Evolutionary conservation across 1,140 invertebrate genomes (phyloP).

Genomic region (Hyles vespertilio): DNA sequence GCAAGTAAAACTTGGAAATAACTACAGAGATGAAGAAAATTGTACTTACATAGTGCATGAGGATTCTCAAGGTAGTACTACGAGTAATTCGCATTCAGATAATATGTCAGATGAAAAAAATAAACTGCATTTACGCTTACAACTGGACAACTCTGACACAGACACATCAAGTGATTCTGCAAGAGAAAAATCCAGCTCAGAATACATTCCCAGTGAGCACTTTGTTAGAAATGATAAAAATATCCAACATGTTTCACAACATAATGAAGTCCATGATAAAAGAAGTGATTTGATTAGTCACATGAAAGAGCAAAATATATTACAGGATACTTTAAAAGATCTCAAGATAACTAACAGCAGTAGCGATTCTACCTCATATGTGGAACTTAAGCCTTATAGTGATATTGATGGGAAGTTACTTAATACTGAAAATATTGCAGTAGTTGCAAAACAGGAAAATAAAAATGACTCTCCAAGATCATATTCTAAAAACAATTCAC

Average conservation of each 20-base stretch:
- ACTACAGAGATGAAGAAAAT: slow-evolving; percentile 52
- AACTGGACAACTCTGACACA: slow-evolving; percentile 63
- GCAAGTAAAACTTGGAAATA: slow-evolving; percentile 31
- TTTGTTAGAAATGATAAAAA: slow-evolving; percentile 16
- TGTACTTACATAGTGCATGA: slow-evolving; percentile 66
- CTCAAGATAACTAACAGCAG: slow-evolving; percentile 38
- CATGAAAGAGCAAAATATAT: not conserved
- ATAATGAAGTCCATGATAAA: slow-evolving; percentile 1
- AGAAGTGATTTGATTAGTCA: not conserved
- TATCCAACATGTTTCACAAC: slow-evolving; percentile 2
- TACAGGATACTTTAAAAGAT: not conserved
- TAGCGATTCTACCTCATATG: slow-evolving; percentile 64
- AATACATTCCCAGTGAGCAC: slow-evolving; percentile 60
- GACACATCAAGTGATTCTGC: slow-evolving; percentile 65
- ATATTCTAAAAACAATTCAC: slow-evolving; percentile 1
- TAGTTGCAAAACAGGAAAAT: not conserved
- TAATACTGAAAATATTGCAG: slow-evolving; percentile 38
- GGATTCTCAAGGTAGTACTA: slow-evolving; percentile 47
- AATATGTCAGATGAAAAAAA: slow-evolving; percentile 69
- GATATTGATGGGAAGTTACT: slow-evolving; percentile 44
- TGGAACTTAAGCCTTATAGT: slow-evolving; percentile 56
- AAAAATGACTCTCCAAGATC: not conserved
- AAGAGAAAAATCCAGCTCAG: slow-evolving; percentile 56
- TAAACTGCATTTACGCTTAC: slow-evolving; percentile 54
- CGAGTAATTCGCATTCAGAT: slow-evolving; percentile 58